Base-by-base conservation (phyloP, 2,888 invertebrate species). In the Tigriopus californicus region DNA sequence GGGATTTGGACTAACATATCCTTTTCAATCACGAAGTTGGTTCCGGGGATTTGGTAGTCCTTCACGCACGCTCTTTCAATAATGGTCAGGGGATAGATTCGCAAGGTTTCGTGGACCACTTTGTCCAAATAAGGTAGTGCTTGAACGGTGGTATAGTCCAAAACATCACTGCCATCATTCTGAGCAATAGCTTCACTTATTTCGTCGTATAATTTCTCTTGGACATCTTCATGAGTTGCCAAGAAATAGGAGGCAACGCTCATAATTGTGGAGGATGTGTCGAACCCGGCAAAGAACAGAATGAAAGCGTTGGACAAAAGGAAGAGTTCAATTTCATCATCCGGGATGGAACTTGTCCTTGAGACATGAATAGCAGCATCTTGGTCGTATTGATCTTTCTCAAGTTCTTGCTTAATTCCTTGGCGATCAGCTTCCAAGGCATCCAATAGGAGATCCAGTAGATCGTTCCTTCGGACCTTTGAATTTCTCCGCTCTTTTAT, bases 241-340 rank as follows among this genome's bases (percentile, higher is more conserved):
- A 60, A n/a, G 42, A 40, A 46, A 3, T 24, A 41, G 13, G 46
- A n/a, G 2, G 48, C 22, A 12, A 41, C 22, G 41, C 41, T 42
- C 42, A 60, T 24, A 10, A 40, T 46, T 13, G 52, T 49, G 5
- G 60, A 60, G 6, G 53, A 53, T 25, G 54, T 60, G 41, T 60
- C 60, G 46, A 53, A 54, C 4, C 60, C 60, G 15, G 60, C 60
- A 44, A 60, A 20, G 49, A 42, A 60, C 20, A 60, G 42, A 13
- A 60, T 24, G 1, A 60, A 44, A 2, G 33, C 52, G 15, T 60
- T 41, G 2, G 53, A 41, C 2, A 41, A 24, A n/a, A 60, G 18
- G 1, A 40, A 6, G n/a, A 40, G 11, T 1, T 54, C 54, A 2
- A 41, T 33, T 25, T 54, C 54, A 11, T 54, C 40, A n/a, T 54